phyloP scores from a whole-genome alignment of 2,888 invertebrate genomes.

The Drosophila testacea region DNA sequence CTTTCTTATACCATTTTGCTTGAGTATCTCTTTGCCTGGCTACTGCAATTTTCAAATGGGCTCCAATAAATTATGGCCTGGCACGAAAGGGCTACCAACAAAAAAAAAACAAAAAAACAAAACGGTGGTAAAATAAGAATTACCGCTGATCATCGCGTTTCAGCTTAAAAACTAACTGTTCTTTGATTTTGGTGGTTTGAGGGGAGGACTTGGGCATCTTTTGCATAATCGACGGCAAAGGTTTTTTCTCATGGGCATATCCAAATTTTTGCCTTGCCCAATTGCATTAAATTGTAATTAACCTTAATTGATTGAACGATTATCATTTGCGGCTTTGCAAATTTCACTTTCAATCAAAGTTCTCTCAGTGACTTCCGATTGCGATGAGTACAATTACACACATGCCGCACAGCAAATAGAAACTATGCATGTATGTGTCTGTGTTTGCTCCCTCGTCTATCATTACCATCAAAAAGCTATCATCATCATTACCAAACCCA shows the following conservation, averaged over 20 bases:
- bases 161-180: conserved; percentile 65
- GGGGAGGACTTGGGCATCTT: conserved; percentile 11
- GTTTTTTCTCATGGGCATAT: conserved; percentile 34
- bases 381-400: conserved; percentile 53
- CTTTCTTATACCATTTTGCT: conserved; percentile 28
- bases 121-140: conserved; percentile 25
- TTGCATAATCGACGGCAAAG: conserved; percentile 66
- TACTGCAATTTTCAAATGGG: conserved; percentile 69
- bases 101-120: conserved; percentile 7
- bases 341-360: conserved; percentile 73
- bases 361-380: conserved; percentile 69
- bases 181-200: conserved; percentile 33
- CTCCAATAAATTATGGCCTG: conserved; percentile 51
- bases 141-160: conserved; percentile 61
- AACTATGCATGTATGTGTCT: conserved; percentile 4
- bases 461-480: conserved; percentile 79
- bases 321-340: conserved; percentile 60
- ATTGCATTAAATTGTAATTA: conserved; percentile 74
- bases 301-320: conserved; percentile 79
- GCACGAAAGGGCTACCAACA: conserved; percentile 56
- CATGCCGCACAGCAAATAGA: conserved; percentile 25
- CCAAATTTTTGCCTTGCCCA: conserved; percentile 43
- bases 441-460: conserved; percentile 52
- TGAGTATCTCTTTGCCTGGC: conserved; percentile 47
- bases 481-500: conserved; percentile 73